Percentiles rank a stretch among this genome's conserved stretches.
Conservation (phyloP, 2,888 invertebrate species). For the Epirrita christyi region DNA sequence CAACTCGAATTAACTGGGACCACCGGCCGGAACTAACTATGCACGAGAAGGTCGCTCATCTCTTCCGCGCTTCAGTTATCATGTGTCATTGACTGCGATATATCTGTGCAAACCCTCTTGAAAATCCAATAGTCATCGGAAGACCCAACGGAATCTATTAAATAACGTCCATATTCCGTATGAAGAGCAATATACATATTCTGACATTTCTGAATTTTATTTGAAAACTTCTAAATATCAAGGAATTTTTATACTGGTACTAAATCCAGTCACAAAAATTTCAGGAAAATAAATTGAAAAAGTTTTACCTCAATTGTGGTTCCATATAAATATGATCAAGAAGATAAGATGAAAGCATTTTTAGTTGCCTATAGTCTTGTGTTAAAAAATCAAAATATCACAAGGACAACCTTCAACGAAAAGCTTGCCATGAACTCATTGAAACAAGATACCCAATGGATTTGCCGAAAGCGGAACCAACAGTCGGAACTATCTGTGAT, state of each 20-base stretch:
- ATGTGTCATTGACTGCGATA: not conserved
- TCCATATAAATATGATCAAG: no score
- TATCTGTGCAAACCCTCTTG: not conserved
- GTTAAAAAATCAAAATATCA: no score
- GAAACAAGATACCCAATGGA: slow-evolving; percentile 8
- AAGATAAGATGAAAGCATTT: no score
- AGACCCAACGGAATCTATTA: not conserved
- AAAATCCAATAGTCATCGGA: not conserved
- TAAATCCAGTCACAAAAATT: no score
- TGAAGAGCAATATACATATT: no score
- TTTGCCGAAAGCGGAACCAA: slow-evolving; percentile 12
- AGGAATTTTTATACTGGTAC: no score
- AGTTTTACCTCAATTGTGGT: no score
- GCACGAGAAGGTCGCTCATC: not conserved
- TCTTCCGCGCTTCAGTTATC: not conserved
- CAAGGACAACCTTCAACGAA: not conserved
- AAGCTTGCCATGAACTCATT: not conserved
- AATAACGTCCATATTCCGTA: no score
- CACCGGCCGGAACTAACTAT: not conserved
- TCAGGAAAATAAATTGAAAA: no score
- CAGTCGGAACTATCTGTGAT: slow-evolving; percentile 17
- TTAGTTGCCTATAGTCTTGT: no score
- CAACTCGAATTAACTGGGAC: slow-evolving; percentile 3
- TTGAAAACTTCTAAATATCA: no score
- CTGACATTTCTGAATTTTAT: no score